Conservation (phyloP, 2,888 invertebrate genomes). For the Griposia aprilina region DNA sequence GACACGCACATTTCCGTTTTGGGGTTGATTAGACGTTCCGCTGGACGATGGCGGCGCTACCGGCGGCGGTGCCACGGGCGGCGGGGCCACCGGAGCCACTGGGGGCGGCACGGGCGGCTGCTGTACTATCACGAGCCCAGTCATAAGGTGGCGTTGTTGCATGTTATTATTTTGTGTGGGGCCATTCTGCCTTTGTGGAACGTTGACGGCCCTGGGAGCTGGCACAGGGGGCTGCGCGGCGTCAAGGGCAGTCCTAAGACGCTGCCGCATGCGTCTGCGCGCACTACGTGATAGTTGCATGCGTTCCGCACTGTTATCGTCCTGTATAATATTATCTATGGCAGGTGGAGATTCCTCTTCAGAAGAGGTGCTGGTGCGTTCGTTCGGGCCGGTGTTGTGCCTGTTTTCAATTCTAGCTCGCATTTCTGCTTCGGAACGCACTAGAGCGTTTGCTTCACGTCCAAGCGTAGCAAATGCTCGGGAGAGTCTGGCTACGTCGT, state of each 20-base stretch:
- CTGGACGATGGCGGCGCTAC: conserved; percentile 62
- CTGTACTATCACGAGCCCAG: conserved; percentile 57
- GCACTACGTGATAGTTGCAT: conserved; percentile 79
- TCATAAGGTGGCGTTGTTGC: conserved; percentile 47
- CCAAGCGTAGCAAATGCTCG: conserved; percentile 83
- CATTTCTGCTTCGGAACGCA: conserved; percentile 78
- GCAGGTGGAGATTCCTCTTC: conserved; percentile 54
- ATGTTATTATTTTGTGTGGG: conserved; percentile 48
- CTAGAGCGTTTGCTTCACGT: conserved; percentile 79
- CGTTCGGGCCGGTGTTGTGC: conserved; percentile 55
- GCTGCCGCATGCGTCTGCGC: conserved; percentile 82
- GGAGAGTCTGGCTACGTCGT: conserved; percentile 81
- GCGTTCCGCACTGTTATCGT: conserved; percentile 50
- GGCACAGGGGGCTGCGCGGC: conserved; percentile 65
- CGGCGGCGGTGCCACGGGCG: conserved; percentile 53
- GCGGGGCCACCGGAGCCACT: conserved; percentile 50
- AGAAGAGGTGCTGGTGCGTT: conserved; percentile 48
- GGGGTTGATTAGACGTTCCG: conserved; percentile 71
- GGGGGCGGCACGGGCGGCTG: conserved; percentile 48
- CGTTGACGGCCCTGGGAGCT: conserved; percentile 47
- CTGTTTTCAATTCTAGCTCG: conserved; percentile 73
- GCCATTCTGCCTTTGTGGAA: conserved; percentile 66
- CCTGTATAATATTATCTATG: conserved; percentile 52
- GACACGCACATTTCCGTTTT: conserved; percentile 73
- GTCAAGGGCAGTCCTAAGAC: conserved; percentile 79